phyloP scores from a whole-genome alignment of 2,888 invertebrate species.

The Cyclophora albipunctata region DNA sequence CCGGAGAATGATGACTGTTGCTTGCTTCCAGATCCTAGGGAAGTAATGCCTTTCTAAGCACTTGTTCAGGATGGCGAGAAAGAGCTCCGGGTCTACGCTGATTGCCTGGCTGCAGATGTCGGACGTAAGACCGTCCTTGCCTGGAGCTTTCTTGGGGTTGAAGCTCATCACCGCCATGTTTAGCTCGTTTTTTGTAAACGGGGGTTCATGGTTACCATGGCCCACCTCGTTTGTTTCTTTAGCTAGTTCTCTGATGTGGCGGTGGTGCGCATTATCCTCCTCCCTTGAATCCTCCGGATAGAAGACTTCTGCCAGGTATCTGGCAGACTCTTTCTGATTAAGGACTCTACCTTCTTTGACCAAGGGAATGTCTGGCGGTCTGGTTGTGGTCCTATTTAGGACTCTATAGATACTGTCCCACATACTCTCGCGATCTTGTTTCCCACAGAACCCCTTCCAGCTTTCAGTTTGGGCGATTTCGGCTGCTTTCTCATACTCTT shows the following conservation, averaged over 20 bases:
- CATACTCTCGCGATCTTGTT: background rate
- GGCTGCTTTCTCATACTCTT: no score
- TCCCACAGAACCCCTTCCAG: background rate
- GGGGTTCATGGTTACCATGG: background rate
- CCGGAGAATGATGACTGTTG: slow-evolving; percentile 11
- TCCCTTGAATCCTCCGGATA: no score
- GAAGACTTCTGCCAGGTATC: slow-evolving; percentile 7
- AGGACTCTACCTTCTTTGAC: background rate
- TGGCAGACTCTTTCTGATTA: slow-evolving; percentile 1
- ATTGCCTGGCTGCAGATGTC: slow-evolving; percentile 9
- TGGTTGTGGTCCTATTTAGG: background rate
- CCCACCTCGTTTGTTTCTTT: no score
- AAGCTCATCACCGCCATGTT: background rate
- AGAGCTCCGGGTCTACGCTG: slow-evolving; percentile 4
- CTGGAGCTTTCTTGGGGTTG: slow-evolving; percentile 11
- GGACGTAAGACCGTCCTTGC: slow-evolving; percentile 5
- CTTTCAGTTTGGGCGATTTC: background rate
- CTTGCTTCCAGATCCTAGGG: slow-evolving; percentile 14
- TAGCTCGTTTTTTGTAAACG: slow-evolving; percentile 3
- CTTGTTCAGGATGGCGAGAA: slow-evolving; percentile 13
- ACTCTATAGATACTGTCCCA: background rate
- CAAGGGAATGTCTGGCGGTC: background rate
- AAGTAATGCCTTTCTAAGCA: slow-evolving; percentile 11
- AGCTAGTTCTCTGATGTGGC: no score
- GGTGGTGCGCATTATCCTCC: background rate